Percentiles rank a stretch among this genome's conserved stretches.
These are phyloP conservation scores for Lophius piscatorius DNA, from an alignment of 2,113 vertebrate species.

Conservation along the genomic window DNA sequence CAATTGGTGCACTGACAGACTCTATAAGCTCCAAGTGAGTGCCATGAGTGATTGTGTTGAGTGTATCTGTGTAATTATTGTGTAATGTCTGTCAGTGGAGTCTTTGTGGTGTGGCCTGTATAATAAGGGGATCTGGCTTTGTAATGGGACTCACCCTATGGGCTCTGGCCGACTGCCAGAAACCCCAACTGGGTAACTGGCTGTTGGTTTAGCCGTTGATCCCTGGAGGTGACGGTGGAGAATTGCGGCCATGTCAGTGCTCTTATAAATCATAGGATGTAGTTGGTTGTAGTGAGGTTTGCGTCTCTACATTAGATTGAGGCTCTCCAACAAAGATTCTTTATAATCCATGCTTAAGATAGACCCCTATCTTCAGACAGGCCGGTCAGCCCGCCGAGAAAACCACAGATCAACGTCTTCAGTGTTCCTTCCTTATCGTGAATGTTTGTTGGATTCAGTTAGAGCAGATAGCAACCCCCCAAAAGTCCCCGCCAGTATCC, in stretches of 20 bases:
- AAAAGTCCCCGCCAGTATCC: slow-evolving; percentile 19
- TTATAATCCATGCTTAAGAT: slow-evolving; percentile 44
- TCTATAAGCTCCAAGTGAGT: slow-evolving; percentile 1
- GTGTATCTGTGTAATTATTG: slow-evolving; percentile 41
- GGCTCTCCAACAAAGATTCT: slow-evolving; percentile 36
- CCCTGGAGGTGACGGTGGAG: slow-evolving; percentile 65
- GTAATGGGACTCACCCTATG: slow-evolving; percentile 61
- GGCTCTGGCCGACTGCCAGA: slow-evolving; percentile 62
- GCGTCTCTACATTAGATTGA: slow-evolving; percentile 19
- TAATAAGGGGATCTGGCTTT: slow-evolving; percentile 57
- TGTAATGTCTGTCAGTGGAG: slow-evolving; percentile 41
- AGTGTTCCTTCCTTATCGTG: slow-evolving; percentile 33
- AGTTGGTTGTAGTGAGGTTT: slow-evolving; percentile 54
- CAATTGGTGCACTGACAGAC: slow-evolving; percentile 7
- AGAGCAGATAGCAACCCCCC: not conserved
- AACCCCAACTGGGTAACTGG: slow-evolving; percentile 56
- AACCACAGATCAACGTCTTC: slow-evolving; percentile 35
- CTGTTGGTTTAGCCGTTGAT: slow-evolving; percentile 76
- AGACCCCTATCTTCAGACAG: slow-evolving; percentile 26
- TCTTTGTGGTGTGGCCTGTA: slow-evolving; percentile 49
- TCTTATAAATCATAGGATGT: slow-evolving; percentile 59
- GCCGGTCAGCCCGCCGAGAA: slow-evolving; percentile 28
- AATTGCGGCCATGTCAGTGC: slow-evolving; percentile 30
- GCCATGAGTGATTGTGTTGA: slow-evolving; percentile 22
- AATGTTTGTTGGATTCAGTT: slow-evolving; percentile 23